phyloP scores from a whole-genome alignment of 2,113 vertebrate genomes.

The Phylloscopus trochilus region DNA sequence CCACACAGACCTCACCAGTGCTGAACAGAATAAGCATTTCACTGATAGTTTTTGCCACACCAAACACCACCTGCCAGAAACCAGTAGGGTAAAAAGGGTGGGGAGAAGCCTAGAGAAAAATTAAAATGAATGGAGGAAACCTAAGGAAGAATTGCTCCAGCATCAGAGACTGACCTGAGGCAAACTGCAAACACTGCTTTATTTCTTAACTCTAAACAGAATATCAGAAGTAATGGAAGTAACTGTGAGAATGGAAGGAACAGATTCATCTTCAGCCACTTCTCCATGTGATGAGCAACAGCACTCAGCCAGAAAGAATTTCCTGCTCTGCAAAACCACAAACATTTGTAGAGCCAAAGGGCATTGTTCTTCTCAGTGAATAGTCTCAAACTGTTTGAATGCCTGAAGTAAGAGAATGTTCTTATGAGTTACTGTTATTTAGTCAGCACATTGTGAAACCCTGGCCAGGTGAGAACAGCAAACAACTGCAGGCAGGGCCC shows the following conservation, averaged over 20 bases:
- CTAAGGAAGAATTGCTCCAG: not conserved
- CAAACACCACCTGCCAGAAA: constrained; percentile 7
- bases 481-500: not conserved
- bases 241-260: constrained; percentile 36
- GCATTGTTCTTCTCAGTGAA: constrained; percentile 53
- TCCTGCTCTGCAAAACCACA: constrained; percentile 60
- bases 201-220: constrained; percentile 49
- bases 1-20: not conserved
- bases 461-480: constrained; percentile 24
- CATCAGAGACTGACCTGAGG: not conserved
- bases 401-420: constrained; percentile 1
- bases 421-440: not conserved
- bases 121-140: not conserved
- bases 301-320: constrained; percentile 52
- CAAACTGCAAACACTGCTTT: not conserved
- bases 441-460: not conserved
- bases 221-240: constrained; percentile 54
- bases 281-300: constrained; percentile 42
- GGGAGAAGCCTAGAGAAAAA: not conserved
- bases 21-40: not conserved
- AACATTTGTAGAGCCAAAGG: constrained; percentile 48
- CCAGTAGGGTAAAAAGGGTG: not conserved
- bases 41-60: not conserved
- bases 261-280: constrained; percentile 42
- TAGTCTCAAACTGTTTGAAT: constrained; percentile 45